Evolutionary conservation across 1,140 invertebrate species (phyloP), one percentile per base, ranked within the genome.

Genomic region (Aphaenogaster ashmeadi): DNA sequence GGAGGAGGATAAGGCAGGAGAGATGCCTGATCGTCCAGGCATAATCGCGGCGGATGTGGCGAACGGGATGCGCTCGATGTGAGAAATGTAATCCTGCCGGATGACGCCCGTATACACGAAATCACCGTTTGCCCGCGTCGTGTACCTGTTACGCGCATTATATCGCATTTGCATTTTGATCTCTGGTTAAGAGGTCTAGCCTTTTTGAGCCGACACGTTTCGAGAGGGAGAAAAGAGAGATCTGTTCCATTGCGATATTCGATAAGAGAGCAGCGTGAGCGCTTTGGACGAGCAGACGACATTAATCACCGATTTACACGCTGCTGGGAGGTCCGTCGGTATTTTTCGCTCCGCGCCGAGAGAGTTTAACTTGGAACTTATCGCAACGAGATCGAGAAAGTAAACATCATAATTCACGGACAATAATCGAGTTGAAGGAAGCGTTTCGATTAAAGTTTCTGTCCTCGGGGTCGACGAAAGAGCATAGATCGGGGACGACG

Each of bases 111-210:
- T 60, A 50, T 79, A 11, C 38, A 50, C 84, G 67, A 87, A 89
- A 87, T 89, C 41, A 71, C 50, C 27, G 33, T 47, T 71, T 41
- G 6, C 27, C 72, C 47, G 64, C 78, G 71, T 58, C 8, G 18
- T n/a, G 44, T 60, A 62, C 33, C 18, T 58, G 27, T 54, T 44
- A 54, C 56, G 38, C 54, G n/a, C 27, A 18, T 5, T n/a, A 66
- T n/a, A 36, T 38, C 64, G 36, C 72, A 52, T 74, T 90, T 79
- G 74, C 67, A 86, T 90, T 75, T 80, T 44, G 75, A 90, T 89
- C 74, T 85, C 47, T 54, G 38, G 52, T 67, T 77, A 89, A 89
- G 27, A 27, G 27, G 74, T 89, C 15, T 62, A 5, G 11, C 21
- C 8, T 58, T 44, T 58, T 41, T 5, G 11, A 58, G 44, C 38